Conservation (phyloP, 2,113 vertebrate genomes). For the Empidonax alnorum region DNA sequence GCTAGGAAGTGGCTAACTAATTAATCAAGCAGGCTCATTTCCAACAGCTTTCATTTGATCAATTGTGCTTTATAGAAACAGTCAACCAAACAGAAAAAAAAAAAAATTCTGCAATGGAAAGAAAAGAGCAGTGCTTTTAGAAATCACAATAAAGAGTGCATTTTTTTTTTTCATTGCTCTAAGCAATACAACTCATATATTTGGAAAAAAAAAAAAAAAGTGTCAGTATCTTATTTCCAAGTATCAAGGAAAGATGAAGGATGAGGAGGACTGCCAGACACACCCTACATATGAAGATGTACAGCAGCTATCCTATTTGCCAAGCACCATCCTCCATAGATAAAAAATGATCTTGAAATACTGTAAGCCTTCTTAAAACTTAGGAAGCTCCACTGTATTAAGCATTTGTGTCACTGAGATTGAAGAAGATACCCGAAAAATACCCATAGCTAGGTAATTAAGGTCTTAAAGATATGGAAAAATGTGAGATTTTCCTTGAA, state of each 20-base stretch:
- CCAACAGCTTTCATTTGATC: neutral
- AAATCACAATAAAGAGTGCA: neutral
- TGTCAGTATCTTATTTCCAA: neutral
- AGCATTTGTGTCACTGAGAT: neutral
- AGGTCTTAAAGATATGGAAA: neutral
- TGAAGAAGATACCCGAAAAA: neutral
- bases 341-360: neutral
- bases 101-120: neutral
- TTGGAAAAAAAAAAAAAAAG: neutral
- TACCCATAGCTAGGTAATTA: neutral
- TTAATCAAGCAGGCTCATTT: neutral
- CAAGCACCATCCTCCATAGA: neutral
- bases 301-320: neutral
- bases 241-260: neutral
- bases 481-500: neutral
- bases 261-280: neutral
- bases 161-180: neutral
- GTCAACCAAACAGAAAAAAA: neutral
- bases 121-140: neutral
- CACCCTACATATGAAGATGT: no score
- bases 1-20: neutral
- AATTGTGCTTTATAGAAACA: neutral
- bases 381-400: neutral
- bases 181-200: neutral
- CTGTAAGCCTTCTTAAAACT: neutral